Evolutionary conservation across 2,113 vertebrate genomes (phyloP).

Genomic region (Phylloscopus trochilus): DNA sequence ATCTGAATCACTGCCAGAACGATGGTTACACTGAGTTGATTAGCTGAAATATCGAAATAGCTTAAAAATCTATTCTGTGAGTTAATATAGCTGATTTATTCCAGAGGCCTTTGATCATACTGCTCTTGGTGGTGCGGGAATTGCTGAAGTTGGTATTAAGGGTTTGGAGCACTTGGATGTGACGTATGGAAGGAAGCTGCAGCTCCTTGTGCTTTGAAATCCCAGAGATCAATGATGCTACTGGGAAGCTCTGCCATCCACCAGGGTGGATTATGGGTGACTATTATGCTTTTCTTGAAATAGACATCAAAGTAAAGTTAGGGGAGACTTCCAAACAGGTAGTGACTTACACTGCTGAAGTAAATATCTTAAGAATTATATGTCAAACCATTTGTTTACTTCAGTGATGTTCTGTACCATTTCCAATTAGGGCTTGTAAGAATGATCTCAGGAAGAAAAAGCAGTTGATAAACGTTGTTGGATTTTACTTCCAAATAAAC

Average conservation of each 20-base stretch:
- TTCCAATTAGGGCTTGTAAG: not conserved
- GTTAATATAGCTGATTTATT: not conserved
- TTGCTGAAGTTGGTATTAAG: not conserved
- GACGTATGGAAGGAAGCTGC: not conserved
- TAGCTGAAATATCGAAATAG: not conserved
- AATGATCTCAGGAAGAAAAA: not conserved
- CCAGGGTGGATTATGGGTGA: accelerated
- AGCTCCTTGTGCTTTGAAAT: not conserved
- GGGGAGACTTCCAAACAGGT: not conserved
- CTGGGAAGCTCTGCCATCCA: not conserved
- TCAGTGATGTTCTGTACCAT: not conserved
- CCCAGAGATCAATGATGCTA: not conserved
- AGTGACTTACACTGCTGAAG: not conserved
- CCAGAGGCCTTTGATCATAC: not conserved
- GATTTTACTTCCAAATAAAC: not conserved
- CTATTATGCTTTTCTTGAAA: not conserved
- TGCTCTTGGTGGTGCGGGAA: not conserved
- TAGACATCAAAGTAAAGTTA: not conserved
- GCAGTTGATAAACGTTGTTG: not conserved
- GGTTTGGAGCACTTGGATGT: not conserved
- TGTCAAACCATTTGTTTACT: not conserved
- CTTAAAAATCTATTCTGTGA: not conserved
- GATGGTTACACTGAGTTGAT: not conserved
- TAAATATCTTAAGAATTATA: not conserved
- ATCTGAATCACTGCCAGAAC: not conserved